These are phyloP conservation scores for Cardiocondyla obscurior DNA, from an alignment of 1,140 invertebrate genomes.

Conservation along the genomic window DNA sequence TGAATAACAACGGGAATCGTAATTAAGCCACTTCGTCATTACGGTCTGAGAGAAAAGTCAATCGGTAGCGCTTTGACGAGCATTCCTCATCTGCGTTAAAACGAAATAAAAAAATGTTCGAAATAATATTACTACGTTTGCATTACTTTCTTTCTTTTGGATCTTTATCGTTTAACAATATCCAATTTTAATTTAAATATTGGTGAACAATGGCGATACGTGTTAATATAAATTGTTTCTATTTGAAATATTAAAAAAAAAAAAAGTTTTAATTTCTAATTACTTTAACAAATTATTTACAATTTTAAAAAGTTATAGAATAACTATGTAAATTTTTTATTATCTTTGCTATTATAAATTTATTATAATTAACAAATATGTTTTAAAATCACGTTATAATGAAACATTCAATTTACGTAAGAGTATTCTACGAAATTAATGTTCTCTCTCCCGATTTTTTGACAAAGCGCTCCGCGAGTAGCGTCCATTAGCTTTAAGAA, in stretches of 20 bases:
- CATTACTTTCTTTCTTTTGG: background rate
- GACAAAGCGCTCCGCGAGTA: background rate
- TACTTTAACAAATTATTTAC: too few species aligned
- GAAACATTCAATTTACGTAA: background rate
- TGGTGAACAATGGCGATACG: background rate
- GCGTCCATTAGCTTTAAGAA: background rate
- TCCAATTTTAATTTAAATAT: background rate
- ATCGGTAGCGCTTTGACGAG: constrained; percentile 28
- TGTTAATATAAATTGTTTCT: background rate
- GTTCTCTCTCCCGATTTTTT: background rate
- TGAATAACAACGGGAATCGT: constrained; percentile 54
- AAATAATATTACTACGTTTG: constrained; percentile 32
- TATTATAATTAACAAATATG: background rate
- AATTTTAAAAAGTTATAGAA: background rate
- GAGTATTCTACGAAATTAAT: background rate
- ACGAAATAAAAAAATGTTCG: background rate
- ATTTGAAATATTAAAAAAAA: too few species aligned
- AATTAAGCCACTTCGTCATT: constrained; percentile 56
- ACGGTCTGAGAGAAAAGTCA: constrained; percentile 40
- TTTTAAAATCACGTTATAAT: background rate
- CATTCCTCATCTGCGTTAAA: background rate
- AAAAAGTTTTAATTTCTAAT: too few species aligned
- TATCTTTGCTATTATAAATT: background rate
- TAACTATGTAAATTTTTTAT: background rate
- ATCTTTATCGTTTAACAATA: background rate